These are phyloP conservation scores for Calidris pygmaea DNA, from an alignment of 2,113 vertebrate species.

Conservation along the genomic window DNA sequence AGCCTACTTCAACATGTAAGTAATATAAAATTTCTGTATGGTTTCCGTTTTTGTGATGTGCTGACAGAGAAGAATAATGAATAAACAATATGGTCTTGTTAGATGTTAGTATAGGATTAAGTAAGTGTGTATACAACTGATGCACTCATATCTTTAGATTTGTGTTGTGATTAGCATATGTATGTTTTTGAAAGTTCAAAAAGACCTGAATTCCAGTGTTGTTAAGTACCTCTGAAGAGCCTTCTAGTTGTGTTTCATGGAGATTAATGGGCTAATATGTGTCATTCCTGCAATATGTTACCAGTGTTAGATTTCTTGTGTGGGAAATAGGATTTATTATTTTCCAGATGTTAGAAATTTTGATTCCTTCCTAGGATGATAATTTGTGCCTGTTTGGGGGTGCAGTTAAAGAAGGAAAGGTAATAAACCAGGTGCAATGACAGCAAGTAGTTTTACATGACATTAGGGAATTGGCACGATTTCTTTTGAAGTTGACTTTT, in stretches of 20 bases:
- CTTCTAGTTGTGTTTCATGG: not conserved
- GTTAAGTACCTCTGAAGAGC: not conserved
- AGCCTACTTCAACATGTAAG: not conserved
- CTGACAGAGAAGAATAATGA: not conserved
- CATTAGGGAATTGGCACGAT: not conserved
- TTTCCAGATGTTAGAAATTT: not conserved
- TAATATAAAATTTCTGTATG: not conserved
- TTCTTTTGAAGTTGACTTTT: not conserved
- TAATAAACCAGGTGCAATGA: not conserved
- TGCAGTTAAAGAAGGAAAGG: not conserved
- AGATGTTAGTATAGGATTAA: not conserved
- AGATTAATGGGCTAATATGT: not conserved
- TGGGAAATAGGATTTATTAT: not conserved
- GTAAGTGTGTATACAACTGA: not conserved
- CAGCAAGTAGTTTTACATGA: not conserved
- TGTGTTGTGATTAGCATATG: not conserved
- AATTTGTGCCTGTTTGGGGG: not conserved
- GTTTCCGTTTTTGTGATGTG: not conserved
- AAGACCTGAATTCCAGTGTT: not conserved
- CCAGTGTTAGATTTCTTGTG: not conserved
- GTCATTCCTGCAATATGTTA: not conserved
- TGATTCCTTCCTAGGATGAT: not conserved
- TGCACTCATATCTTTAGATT: not conserved
- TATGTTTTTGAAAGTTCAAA: not conserved
- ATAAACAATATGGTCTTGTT: not conserved